Conservation (phyloP, 2,113 vertebrate species). For the Catharus fuscescens region DNA sequence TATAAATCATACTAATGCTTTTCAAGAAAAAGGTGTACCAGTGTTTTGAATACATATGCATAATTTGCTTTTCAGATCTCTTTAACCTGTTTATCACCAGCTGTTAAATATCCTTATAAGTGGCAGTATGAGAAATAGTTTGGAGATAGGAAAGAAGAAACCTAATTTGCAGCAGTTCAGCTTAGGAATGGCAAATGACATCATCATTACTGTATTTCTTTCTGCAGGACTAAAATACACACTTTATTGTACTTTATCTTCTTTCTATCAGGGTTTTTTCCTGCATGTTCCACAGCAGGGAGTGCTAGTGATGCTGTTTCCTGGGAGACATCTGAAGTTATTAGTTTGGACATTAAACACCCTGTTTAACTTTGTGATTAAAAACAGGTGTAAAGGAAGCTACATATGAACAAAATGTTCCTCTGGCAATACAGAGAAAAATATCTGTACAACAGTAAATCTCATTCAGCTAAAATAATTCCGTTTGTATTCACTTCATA, state of each 20-base stretch:
- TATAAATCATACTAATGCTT: neutral
- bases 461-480: neutral
- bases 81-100: neutral
- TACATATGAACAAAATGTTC: neutral
- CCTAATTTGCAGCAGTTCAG: neutral
- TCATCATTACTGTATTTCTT: neutral
- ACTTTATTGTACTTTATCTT: neutral
- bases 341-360: constrained; percentile 13
- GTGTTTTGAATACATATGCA: neutral
- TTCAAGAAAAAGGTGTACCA: neutral
- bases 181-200: neutral
- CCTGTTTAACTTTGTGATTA: neutral
- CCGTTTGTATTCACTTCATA: neutral
- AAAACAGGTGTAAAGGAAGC: neutral
- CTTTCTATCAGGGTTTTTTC: neutral
- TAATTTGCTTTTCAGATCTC: neutral
- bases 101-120: neutral
- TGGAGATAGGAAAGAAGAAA: neutral
- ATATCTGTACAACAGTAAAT: neutral
- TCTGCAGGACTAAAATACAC: neutral
- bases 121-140: neutral
- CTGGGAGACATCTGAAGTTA: neutral
- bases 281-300: neutral
- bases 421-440: neutral
- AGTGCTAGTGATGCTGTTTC: neutral